Evolutionary conservation across 1,140 invertebrate species (phyloP), one percentile per base, ranked within the genome.

Genomic region (Trigoniulus corallinus): DNA sequence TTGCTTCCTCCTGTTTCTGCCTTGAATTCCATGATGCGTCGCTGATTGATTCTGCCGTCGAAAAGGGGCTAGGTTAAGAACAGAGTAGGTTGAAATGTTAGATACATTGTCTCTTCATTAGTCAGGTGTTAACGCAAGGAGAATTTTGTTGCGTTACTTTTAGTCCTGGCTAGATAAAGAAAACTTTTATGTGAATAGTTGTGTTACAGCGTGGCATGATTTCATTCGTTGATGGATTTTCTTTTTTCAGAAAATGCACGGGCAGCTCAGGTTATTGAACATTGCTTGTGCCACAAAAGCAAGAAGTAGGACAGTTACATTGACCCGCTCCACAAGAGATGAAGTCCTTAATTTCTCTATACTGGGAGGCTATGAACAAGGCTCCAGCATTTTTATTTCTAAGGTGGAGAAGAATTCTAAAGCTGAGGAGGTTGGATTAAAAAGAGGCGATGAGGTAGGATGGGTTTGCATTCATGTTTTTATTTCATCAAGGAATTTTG

Each of bases 281-380:
- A 91, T 98, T 59, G 92, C 93, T 2, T 97, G 93, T 69, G 88
- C 87, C 15, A 88, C 92, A 0, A 98, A 98, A 66, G 93, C 94
- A 0, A 72, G 89, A 52, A 82, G 86, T 52, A 72, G 95, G 53
- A 91, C 81, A 57, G 81, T 97, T 1, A 94, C 88, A 2, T 68
- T 98, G 39, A 88, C 92, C 0, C 71, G 94, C 39, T 83, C 89
- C 0, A 89, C 82, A 41, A 74, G 92, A 47, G 88, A 93, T 61
- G 92, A 98, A 66, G 77, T 86, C 10, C 71, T 98, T 0, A 85
- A 89, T 62, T 98, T 98, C 63, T 82, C 81, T 56, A 87, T 98
- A 57, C 70, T 89, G 37, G 89, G 92, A n/a, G 92, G 92, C 27
- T 88, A 83, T 65, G 91, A 96, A 61, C 74, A 78, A 55, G 80